Base-by-base conservation (phyloP, 92 coral and sea anemone genomes). In the Palythoa heliodiscus region DNA sequence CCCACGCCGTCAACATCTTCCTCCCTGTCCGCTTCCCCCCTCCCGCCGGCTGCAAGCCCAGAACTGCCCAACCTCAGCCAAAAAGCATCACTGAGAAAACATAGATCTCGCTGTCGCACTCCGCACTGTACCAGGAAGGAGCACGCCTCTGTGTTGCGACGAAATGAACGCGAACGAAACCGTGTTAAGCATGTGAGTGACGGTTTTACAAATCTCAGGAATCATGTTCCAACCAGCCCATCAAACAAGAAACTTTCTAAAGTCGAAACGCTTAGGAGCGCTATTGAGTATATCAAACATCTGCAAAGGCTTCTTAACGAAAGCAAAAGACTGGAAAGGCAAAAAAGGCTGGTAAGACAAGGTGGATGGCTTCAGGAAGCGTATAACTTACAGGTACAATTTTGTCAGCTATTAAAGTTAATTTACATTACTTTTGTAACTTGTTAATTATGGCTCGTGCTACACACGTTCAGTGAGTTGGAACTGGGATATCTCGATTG, bases 111-210 rank as follows among this genome's bases (percentile, higher is more conserved):
- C 11, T 94, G 98, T 86, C 88, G 89, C 52, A 84, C 92, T 60
- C 93, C 98, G 19, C 93, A 92, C 20, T 92, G 98, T 88, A 87
- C 91, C 23, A 94, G 90, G 77, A 92, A 89, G 48, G 95, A 94
- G 66, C 98, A 94, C 71, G 88, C 89, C 22, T 94, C 98, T 23
- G 91, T 94, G 23, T 75, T 92, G 87, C 89, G 98, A 37, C 91
- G 99, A 39, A 96, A 96, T 58, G 99, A 96, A 72, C 90, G 99
- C 39, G 99, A 96, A 83, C 38, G 99, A 7, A 95, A 91, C 79
- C 87, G 99, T 13, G 99, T 96, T 19, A 95, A 95, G 60, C 94
- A 91, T 67, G 98, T 96, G 52, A 96, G 99, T 63, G 99, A 96
- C 77, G 99, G 99, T 9, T 96, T 96, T 84, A 92, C 97, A 11